A percentile compares a stretch with the other conserved stretches of the same genome.
phyloP scores from a whole-genome alignment of 2,888 invertebrate species.

The Liodrosophila aerea region DNA sequence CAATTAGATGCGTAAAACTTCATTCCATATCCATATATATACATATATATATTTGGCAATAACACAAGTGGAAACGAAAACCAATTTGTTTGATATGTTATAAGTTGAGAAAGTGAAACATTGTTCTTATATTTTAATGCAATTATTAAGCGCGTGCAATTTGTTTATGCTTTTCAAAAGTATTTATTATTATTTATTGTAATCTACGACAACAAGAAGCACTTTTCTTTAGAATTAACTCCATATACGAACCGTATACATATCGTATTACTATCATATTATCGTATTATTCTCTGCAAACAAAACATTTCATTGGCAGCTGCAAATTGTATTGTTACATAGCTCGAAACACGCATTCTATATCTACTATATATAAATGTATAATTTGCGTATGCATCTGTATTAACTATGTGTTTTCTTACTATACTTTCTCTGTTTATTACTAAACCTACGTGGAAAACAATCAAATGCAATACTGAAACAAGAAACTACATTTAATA shows the following conservation, averaged over 20 bases:
- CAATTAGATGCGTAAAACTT: constrained; percentile 40
- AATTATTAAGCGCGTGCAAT: constrained; percentile 71
- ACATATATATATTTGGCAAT: constrained; percentile 51
- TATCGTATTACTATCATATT: constrained; percentile 69
- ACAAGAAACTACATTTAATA: constrained; percentile 24
- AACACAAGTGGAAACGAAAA: too few species aligned
- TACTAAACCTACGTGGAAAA: constrained; percentile 30
- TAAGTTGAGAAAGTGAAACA: constrained; percentile 28
- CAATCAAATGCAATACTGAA: constrained; percentile 31
- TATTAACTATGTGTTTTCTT: constrained; percentile 11
- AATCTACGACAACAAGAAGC: too few species aligned
- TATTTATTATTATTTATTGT: constrained; percentile 72
- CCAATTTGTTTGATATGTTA: constrained; percentile 40
- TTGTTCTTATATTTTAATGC: constrained; percentile 51
- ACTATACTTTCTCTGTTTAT: constrained; percentile 13
- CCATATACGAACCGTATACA: constrained; percentile 51
- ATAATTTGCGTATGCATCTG: constrained; percentile 14
- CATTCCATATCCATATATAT: constrained; percentile 54
- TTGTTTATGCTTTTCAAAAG: constrained; percentile 76
- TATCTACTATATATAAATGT: constrained; percentile 22
- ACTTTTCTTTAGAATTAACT: too few species aligned
- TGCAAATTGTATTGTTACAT: constrained; percentile 17
- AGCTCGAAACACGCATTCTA: constrained; percentile 22
- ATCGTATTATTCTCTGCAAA: constrained; percentile 32
- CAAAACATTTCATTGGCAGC: constrained; percentile 36